Percentiles rank a stretch among this genome's conserved stretches.
Conservation (phyloP, 2,888 invertebrate genomes). For the Ariolimax columbianus region DNA sequence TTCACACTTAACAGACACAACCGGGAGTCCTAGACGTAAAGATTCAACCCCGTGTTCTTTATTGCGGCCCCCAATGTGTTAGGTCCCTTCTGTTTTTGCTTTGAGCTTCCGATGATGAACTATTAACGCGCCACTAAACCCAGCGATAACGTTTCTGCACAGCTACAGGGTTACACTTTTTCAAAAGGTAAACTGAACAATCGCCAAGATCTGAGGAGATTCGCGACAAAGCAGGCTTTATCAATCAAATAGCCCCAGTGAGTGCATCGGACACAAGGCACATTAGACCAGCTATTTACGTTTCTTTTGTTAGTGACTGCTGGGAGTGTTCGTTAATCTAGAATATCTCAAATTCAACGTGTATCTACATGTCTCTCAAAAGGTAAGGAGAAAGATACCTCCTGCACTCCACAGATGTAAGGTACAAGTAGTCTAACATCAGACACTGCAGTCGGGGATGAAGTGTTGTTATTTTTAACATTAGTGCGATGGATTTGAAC, state of each 20-base stretch:
- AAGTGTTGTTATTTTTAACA: too few species aligned
- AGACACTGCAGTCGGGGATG: too few species aligned
- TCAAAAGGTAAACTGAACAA: background rate
- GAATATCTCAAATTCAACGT: too few species aligned
- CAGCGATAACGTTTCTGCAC: background rate
- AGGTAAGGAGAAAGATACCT: too few species aligned
- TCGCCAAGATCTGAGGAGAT: background rate
- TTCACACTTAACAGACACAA: background rate
- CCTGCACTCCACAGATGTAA: too few species aligned
- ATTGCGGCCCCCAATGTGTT: background rate
- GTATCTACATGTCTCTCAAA: too few species aligned
- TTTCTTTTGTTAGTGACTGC: too few species aligned
- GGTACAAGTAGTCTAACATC: too few species aligned
- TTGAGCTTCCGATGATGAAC: background rate
- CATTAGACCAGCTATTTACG: too few species aligned
- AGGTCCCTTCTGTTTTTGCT: background rate
- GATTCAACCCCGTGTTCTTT: background rate
- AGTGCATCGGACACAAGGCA: background rate
- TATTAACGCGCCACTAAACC: background rate
- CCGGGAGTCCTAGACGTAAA: background rate
- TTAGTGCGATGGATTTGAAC: too few species aligned
- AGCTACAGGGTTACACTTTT: background rate
- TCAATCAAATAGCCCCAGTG: background rate
- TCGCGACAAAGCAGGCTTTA: background rate
- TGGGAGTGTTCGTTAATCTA: too few species aligned